Evolutionary conservation across 2,113 vertebrate species (phyloP), one percentile per base, ranked within the genome.

Genomic region (Siniperca knerii): DNA sequence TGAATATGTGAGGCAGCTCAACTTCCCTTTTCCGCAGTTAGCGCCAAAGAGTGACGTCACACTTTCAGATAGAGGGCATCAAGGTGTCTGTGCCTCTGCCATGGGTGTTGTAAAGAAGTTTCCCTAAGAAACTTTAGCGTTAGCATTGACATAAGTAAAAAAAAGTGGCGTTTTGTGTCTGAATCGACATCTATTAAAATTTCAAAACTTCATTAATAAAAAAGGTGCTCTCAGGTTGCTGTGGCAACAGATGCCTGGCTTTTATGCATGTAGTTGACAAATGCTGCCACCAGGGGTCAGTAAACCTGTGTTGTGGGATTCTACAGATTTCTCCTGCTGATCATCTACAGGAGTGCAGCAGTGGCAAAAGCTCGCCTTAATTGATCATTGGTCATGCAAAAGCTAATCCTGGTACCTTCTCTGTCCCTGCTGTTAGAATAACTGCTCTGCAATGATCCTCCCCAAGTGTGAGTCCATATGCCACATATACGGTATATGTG

Each of bases 1-100:
- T 84, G 83, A 91, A 82, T 88, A 88, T 80, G 66, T 71, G 80
- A 85, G 48, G 29, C 73, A 44, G 91, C 90, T 95, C 91, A 88
- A 83, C 85, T 95, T 95, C 86, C 82, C 58, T 88, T 93, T 93
- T 93, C 92, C 92, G 92, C 82, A 74, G 82, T 68, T 40, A 4
- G 75, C 8, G 92, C 93, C 94, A 95, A 83, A 79, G 75, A 48
- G 69, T 91, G 90, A 94, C 61, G 8, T 74, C 88, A 89, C 46
- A 6, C 61, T 68, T 69, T 74, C n/a, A 74, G 67, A 82, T 21
- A 67, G 65, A 78, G 62, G 70, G 76, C 77, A 62, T 6, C 4
- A 0, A 65, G 35, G 81, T 75, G 57, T 1, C 52, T 35, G 67
- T 20, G 48, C 20, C 57, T 62, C 71, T 66, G 80, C 60, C 11